Evolutionary conservation across 2,888 invertebrate species (phyloP).

Genomic region (Syritta pipiens): DNA sequence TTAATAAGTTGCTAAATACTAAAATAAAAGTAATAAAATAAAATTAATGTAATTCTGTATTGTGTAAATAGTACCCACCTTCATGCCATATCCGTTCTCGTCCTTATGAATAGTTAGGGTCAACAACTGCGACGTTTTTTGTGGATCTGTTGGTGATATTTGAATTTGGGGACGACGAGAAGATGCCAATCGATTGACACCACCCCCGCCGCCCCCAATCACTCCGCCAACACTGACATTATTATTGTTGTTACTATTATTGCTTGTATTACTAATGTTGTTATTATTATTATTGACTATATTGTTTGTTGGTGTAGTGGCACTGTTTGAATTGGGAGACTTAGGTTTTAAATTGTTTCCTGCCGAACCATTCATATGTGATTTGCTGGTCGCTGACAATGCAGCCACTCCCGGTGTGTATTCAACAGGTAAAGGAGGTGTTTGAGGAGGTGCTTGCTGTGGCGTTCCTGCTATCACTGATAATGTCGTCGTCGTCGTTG

Average conservation of each 20-base stretch:
- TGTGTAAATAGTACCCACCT: constrained; percentile 73
- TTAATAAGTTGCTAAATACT: background rate
- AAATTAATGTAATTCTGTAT: no score
- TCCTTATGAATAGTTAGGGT: constrained; percentile 79
- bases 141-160: constrained; percentile 73
- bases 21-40: constrained; percentile 13
- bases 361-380: constrained; percentile 75
- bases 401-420: constrained; percentile 55
- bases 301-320: constrained; percentile 24
- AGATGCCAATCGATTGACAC: constrained; percentile 72
- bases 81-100: constrained; percentile 79
- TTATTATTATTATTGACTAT: constrained; percentile 44
- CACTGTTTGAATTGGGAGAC: background rate
- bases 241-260: constrained; percentile 62
- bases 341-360: constrained; percentile 51
- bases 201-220: constrained; percentile 70
- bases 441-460: constrained; percentile 73
- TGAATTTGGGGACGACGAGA: constrained; percentile 75
- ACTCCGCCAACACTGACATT: constrained; percentile 66
- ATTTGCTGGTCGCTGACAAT: constrained; percentile 59
- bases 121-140: constrained; percentile 78
- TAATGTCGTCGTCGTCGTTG: constrained; percentile 30
- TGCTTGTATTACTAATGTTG: constrained; percentile 55
- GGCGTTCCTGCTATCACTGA: constrained; percentile 44
- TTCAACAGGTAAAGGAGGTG: constrained; percentile 76